A percentile compares a stretch with the other conserved stretches of the same genome.
Evolutionary conservation across 2,113 vertebrate species (phyloP).

Genomic region (Poicephalus gulielmi): DNA sequence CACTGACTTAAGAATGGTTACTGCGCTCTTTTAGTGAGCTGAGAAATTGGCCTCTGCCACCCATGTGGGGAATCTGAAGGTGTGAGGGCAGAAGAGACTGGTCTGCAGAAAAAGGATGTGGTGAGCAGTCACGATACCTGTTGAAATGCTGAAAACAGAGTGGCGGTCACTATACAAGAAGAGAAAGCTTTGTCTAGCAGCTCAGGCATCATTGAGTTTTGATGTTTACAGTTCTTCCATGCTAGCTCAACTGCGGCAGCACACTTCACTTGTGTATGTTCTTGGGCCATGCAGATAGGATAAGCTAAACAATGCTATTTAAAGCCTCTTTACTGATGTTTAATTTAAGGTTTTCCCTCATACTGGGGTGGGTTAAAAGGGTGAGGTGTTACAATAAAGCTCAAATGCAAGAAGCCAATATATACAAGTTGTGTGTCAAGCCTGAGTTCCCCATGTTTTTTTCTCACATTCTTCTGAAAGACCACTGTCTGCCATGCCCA

Average conservation of each 20-base stretch:
- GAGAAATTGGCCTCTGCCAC: neutral
- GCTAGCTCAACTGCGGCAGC: neutral
- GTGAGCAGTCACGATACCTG: neutral
- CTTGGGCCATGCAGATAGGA: neutral
- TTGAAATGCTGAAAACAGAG: neutral
- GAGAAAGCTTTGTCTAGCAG: neutral
- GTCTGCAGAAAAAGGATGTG: neutral
- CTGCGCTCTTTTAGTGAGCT: neutral
- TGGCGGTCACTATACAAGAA: neutral
- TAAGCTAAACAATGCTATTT: neutral
- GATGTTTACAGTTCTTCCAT: neutral
- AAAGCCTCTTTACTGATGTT: neutral
- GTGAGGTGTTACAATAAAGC: neutral
- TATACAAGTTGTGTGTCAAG: neutral
- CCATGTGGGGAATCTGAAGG: neutral
- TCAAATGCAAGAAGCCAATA: neutral
- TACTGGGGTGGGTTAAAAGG: neutral
- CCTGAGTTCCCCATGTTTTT: neutral
- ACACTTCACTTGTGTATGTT: neutral
- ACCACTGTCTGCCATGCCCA: neutral
- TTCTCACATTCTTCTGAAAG: neutral
- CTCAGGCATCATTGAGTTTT: neutral
- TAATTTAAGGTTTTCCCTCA: neutral
- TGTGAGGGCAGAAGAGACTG: neutral
- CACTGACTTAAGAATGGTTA: neutral